Evolutionary conservation across 2,797 vertebrate genomes (phyloP).

Genomic region (Anabas testudineus): DNA sequence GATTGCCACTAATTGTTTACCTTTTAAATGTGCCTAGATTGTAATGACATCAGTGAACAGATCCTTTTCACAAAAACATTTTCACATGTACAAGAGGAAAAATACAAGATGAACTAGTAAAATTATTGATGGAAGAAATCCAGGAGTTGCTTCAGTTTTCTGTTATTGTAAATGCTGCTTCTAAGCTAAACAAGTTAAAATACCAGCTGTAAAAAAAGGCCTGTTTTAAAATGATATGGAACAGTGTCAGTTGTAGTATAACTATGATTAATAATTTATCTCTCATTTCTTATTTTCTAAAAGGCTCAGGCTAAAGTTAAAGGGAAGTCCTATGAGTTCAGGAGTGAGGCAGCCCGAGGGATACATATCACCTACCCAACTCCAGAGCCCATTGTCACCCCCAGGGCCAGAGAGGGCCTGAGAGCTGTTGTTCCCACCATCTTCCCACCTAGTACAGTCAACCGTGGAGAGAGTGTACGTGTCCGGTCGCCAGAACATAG

Average conservation of each 20-base stretch:
- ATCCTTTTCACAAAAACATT: background rate
- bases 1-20: background rate
- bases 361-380: conserved; percentile 89
- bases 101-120: background rate
- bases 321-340: conserved; percentile 93
- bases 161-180: background rate
- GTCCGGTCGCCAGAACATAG: conserved; percentile 82
- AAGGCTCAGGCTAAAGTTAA: conserved; percentile 95
- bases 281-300: conserved; percentile 24
- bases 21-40: background rate
- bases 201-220: background rate
- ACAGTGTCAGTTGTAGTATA: background rate
- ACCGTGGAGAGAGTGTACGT: conserved; percentile 85
- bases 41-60: background rate
- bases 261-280: background rate
- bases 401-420: conserved; percentile 92
- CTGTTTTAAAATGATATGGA: background rate
- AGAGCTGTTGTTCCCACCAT: conserved; percentile 91
- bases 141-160: conserved; percentile 2
- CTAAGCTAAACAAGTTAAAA: background rate
- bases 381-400: conserved; percentile 88
- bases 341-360: conserved; percentile 89
- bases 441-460: conserved; percentile 87
- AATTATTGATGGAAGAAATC: background rate
- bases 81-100: background rate